Evolutionary conservation across 2,113 vertebrate genomes (phyloP).

Genomic region (Oryzias curvinotus): DNA sequence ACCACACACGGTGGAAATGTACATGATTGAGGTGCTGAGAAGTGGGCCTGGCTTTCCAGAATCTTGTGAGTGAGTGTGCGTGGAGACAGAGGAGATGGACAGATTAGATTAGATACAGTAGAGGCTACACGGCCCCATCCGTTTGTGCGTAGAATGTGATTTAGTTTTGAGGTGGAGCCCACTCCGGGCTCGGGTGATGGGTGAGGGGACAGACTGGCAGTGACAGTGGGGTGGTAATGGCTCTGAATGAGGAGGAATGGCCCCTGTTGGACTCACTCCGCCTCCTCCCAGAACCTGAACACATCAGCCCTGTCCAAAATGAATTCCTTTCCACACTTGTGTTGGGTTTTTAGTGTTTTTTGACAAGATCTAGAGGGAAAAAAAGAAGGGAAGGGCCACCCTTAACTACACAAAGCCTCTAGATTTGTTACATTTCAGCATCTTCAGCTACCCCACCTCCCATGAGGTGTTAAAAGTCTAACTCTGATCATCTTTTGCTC

Average conservation of each 20-base stretch:
- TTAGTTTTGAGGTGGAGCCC: conserved; percentile 59
- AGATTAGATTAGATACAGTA: conserved; percentile 73
- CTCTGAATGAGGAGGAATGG: conserved; percentile 67
- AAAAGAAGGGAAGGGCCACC: too few species aligned
- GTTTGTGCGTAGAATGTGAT: conserved; percentile 69
- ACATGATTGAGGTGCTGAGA: conserved; percentile 55
- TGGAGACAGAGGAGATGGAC: conserved; percentile 62
- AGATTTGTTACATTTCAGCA: too few species aligned
- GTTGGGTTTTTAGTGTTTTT: neutral
- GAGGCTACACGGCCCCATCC: conserved; percentile 47
- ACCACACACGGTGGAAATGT: conserved; percentile 51
- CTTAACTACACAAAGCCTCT: too few species aligned
- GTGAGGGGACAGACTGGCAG: conserved; percentile 65
- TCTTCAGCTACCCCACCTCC: too few species aligned
- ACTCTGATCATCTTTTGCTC: too few species aligned
- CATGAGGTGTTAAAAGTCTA: too few species aligned
- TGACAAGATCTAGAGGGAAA: conserved; percentile 11
- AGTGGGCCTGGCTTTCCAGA: conserved; percentile 33
- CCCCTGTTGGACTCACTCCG: conserved; percentile 50
- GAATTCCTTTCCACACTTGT: conserved; percentile 61
- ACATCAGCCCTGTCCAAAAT: conserved; percentile 52
- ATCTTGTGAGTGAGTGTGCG: conserved; percentile 25
- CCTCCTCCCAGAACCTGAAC: conserved; percentile 30
- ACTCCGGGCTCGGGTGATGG: conserved; percentile 61
- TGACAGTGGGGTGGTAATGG: conserved; percentile 73